These are phyloP conservation scores for Stigmatopora nigra DNA, from an alignment of 2,113 vertebrate genomes.

Conservation along the genomic window DNA sequence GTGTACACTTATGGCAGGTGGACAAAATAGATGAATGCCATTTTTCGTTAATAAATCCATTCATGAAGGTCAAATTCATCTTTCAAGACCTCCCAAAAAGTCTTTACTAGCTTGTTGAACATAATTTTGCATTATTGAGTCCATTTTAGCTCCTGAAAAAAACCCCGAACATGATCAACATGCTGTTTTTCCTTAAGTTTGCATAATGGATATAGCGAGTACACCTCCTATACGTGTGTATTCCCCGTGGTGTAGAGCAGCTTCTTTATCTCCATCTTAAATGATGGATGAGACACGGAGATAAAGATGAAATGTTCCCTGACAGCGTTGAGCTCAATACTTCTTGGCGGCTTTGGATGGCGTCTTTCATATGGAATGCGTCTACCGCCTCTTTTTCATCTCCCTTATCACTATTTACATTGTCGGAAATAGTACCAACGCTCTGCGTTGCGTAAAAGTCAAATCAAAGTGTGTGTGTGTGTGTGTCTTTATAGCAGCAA, in stretches of 20 bases:
- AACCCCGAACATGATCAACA: neutral
- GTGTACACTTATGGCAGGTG: neutral
- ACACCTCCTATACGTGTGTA: neutral
- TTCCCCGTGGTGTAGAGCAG: neutral
- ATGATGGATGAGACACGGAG: neutral
- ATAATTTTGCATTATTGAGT: neutral
- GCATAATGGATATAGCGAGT: neutral
- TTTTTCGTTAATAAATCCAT: too few relatives aligned
- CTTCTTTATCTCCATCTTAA: neutral
- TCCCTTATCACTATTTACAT: conserved; percentile 13
- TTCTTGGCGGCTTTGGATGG: neutral
- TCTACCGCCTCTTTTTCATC: neutral
- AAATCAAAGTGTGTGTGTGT: conserved; percentile 48
- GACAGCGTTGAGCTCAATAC: neutral
- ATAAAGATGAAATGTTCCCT: neutral
- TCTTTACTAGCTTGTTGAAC: too few relatives aligned
- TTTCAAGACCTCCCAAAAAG: too few relatives aligned
- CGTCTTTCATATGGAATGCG: neutral
- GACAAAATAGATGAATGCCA: neutral
- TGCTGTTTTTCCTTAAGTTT: neutral
- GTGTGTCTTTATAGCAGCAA: conserved; percentile 32
- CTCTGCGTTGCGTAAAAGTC: conserved; percentile 30
- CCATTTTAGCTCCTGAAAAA: neutral
- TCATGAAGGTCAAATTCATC: too few relatives aligned
- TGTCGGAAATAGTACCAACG: conserved; percentile 38